Evolutionary conservation across 2,113 vertebrate genomes (phyloP), one percentile per base, ranked within the genome.

Genomic region (Redunca redunca): DNA sequence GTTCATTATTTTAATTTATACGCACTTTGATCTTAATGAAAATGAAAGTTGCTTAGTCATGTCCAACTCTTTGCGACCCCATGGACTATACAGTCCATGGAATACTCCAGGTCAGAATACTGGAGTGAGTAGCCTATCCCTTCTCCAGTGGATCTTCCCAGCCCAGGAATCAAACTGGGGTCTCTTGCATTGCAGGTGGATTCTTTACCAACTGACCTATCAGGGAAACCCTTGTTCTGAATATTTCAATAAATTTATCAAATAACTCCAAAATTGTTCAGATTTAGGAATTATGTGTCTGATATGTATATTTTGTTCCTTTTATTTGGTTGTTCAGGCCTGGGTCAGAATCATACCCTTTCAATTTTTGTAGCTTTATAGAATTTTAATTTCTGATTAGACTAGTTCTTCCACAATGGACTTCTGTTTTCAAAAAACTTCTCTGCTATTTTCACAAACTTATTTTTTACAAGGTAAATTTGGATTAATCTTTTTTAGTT

Each of bases 381-480:
- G 7, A 36, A 90, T 96, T 97, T 98, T 94, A 90, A n/a, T 95
- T 88, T 90, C 57, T 96, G 53, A 77, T 60, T 90, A 85, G 53
- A 90, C 83, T 89, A 78, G 2, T 80, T 97, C 30, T 87, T 7
- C 55, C 53, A 92, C 40, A 64, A 57, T 64, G 82, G 21, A 67
- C 9, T 93, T 93, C n/a, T 93, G n/a, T 80, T 97, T 97, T 10
- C 7, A 17, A 92, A 97, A 96, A 55, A 97, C 85, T 94, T 94
- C 12, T 89, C 36, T 64, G 52, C 48, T 96, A 92, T 81, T 97
- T 96, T 97, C 85, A 78, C 16, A 88, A 53, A 60, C n/a, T 80
- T 77, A 62, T 55, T 83, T 83, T 90, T 97, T 86, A 77, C 36
- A 43, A 60, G 81, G 94, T 64, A 92, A 88, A 96, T 92, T 93